Conservation (phyloP, 1,140 invertebrate species). For the Phymastichus coffea region DNA sequence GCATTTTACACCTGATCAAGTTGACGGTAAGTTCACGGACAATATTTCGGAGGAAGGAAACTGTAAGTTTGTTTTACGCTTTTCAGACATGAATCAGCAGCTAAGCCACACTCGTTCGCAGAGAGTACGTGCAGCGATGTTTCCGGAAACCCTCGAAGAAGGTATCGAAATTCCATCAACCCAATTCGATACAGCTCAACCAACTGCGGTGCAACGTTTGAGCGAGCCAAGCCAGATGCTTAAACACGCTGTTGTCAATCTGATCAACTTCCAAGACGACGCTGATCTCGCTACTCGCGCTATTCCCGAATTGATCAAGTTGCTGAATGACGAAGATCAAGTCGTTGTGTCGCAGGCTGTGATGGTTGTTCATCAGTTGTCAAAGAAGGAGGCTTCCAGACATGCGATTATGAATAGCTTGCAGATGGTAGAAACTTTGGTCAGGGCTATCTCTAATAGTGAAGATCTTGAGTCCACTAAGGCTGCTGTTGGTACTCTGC, state of each 20-base stretch:
- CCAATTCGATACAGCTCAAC: slow-evolving; percentile 90
- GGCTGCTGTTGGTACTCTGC: slow-evolving; percentile 91
- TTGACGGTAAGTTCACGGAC: slow-evolving; percentile 60
- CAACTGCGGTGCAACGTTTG: slow-evolving; percentile 93
- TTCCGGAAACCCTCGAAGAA: slow-evolving; percentile 95
- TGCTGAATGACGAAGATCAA: slow-evolving; percentile 98
- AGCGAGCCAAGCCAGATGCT: slow-evolving; percentile 96
- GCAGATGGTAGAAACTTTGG: slow-evolving; percentile 93
- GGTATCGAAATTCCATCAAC: slow-evolving; percentile 96
- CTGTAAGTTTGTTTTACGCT: no score
- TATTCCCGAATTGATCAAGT: slow-evolving; percentile 96
- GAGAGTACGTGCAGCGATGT: slow-evolving; percentile 96
- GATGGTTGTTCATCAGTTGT: slow-evolving; percentile 98
- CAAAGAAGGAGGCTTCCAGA: slow-evolving; percentile 97
- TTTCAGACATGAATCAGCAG: slow-evolving; percentile 90
- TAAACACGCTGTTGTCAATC: slow-evolving; percentile 95
- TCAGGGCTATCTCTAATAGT: slow-evolving; percentile 91
- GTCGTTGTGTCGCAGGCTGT: slow-evolving; percentile 97
- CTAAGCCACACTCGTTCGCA: slow-evolving; percentile 93
- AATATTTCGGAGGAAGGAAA: no score
- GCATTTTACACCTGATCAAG: slow-evolving; percentile 92
- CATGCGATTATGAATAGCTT: slow-evolving; percentile 98
- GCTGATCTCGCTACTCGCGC: slow-evolving; percentile 96
- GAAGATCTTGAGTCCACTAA: slow-evolving; percentile 97
- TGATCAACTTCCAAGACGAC: slow-evolving; percentile 99